A percentile compares a stretch with the other conserved stretches of the same genome.
These are phyloP conservation scores for Polyommatus iphigenia DNA, from an alignment of 2,888 invertebrate species.

Conservation along the genomic window DNA sequence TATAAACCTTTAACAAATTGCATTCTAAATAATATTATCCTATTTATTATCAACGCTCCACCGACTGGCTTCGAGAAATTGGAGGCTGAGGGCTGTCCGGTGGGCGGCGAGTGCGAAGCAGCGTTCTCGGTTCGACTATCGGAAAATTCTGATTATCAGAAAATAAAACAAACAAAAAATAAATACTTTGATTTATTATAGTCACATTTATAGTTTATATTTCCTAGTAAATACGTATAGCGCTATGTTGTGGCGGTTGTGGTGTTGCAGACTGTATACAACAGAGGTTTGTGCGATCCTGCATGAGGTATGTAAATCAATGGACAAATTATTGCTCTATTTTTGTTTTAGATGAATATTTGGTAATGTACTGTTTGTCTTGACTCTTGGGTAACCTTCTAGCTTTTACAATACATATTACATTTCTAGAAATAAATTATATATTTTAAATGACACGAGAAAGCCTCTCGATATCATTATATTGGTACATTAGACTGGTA, in stretches of 20 bases:
- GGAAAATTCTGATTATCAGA: not conserved
- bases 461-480: not conserved
- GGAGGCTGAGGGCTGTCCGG: too few relatives aligned
- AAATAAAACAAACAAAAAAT: slow-evolving; percentile 12
- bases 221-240: not conserved
- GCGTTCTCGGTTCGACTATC: not conserved
- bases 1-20: too few relatives aligned
- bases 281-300: slow-evolving; percentile 3
- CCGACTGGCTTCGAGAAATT: too few relatives aligned
- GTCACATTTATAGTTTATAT: not conserved
- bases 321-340: not conserved
- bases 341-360: not conserved
- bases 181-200: slow-evolving; percentile 21
- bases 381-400: not conserved
- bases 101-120: too few relatives aligned
- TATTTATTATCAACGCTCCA: too few relatives aligned
- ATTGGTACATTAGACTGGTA: not conserved
- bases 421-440: not conserved
- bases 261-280: not conserved
- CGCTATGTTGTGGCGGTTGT: not conserved
- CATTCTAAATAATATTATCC: too few relatives aligned
- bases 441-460: not conserved
- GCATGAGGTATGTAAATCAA: not conserved
- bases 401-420: not conserved
- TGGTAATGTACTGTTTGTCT: not conserved